A percentile compares a stretch with the other conserved stretches of the same genome.
Conservation (phyloP, 2,888 invertebrate genomes). For the Ceratothoa steindachneri region DNA sequence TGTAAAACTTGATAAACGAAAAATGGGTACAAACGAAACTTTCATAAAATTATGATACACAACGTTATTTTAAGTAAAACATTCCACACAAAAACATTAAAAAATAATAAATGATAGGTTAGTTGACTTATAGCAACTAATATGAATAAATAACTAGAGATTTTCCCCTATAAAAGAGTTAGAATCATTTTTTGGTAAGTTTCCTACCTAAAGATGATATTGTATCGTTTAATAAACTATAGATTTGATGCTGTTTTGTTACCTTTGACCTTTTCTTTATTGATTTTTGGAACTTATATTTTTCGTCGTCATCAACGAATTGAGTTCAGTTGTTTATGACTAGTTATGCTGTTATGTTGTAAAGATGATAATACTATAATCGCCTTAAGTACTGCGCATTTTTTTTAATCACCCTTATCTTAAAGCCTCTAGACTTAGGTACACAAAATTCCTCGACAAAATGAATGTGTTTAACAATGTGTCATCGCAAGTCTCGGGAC, state of each 20-base stretch:
- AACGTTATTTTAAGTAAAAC: no score
- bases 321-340: not conserved
- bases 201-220: no score
- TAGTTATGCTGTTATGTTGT: not conserved
- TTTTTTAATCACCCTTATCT: not conserved
- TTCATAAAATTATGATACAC: no score
- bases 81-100: no score
- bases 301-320: conserved; percentile 8
- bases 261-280: not conserved
- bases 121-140: no score
- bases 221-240: no score
- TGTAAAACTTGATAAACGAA: no score
- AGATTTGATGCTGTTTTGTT: not conserved
- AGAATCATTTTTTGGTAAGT: no score
- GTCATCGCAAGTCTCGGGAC: conserved; percentile 37
- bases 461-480: conserved; percentile 35
- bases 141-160: no score
- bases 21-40: no score
- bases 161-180: no score
- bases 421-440: not conserved
- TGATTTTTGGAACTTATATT: conserved; percentile 2
- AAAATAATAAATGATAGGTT: no score
- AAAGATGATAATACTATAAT: not conserved
- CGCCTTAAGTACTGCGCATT: not conserved
- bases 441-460: not conserved